Evolutionary conservation across 2,113 vertebrate species (phyloP).

Genomic region (Odontesthes bonariensis): DNA sequence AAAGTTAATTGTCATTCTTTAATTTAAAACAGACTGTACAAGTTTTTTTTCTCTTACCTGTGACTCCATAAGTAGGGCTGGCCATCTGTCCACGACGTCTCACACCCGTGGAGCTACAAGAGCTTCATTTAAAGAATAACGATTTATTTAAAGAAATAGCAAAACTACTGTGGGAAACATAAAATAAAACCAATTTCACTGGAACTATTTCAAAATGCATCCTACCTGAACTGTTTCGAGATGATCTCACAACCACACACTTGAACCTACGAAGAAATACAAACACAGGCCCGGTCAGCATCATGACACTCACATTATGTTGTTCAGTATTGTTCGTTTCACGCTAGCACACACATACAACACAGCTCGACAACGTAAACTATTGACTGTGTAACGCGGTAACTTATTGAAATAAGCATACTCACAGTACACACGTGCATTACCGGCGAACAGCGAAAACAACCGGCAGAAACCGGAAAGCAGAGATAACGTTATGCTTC

Average conservation of each 20-base stretch:
- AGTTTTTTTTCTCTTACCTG: too few relatives aligned
- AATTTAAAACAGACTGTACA: too few relatives aligned
- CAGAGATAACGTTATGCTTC: background rate
- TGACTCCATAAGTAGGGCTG: too few relatives aligned
- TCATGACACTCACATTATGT: too few relatives aligned
- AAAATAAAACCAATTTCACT: conserved; percentile 2
- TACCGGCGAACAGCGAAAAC: background rate
- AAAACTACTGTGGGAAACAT: background rate
- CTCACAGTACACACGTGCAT: background rate
- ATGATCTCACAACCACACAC: conserved; percentile 8
- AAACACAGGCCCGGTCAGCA: too few relatives aligned
- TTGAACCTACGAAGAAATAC: conserved; percentile 3
- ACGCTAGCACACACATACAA: too few relatives aligned
- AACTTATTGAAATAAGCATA: too few relatives aligned
- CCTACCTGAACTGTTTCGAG: conserved; percentile 4
- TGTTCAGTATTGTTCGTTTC: too few relatives aligned
- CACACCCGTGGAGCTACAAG: conserved; percentile 1
- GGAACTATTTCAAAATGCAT: background rate
- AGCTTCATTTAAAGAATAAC: too few relatives aligned
- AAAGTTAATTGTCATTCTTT: too few relatives aligned
- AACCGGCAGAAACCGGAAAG: conserved; percentile 1
- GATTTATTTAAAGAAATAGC: conserved; percentile 1
- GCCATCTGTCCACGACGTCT: conserved; percentile 1
- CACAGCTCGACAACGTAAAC: too few relatives aligned
- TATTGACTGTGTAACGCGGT: too few relatives aligned